Evolutionary conservation across 1,140 invertebrate species (phyloP), one percentile per base, ranked within the genome.

Genomic region (Sitodiplosis mosellana): DNA sequence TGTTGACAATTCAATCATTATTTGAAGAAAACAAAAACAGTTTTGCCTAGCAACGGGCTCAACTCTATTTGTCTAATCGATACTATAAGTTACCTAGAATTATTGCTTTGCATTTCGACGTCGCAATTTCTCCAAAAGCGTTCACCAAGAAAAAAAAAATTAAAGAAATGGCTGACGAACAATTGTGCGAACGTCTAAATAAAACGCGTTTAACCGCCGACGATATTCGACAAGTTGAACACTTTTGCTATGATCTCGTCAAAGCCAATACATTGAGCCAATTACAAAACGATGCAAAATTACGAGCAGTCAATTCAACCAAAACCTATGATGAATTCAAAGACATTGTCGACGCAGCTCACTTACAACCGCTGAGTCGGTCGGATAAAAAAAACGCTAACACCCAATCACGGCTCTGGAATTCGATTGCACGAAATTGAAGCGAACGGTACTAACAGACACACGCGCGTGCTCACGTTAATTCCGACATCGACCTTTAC

Each of bases 271-370:
- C 74, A 57, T 54, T 72, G 8, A 73, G 76, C 49, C 64, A 67
- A 58, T 53, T 77, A 46, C 66, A 69, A 52, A 77, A 78, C 50
- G 71, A 74, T 54, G 74, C 75, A 20, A 78, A 78, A 57, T 54
- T 78, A 12, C 57, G 72, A 48, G 75, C 75, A 0, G 61, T 74
- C 1, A 65, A 69, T 44, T 70, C 68, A 51, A 64, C 67, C 27
- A 68, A 73, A 47, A 68, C 57, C 20, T 78, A 77, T 49, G 73
- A 78, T 41, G 67, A 77, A 52, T 77, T 77, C 50, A 69, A 68
- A 48, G 61, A 69, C 46, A 64, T 64, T 48, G 69, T 70, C 4
- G 67, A 68, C 51, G 68, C 68, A 17, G 67, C 68, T 2, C 68
- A 70, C 52, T 54, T 71, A 33, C 59, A 56, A 22, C 58, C 68